These are phyloP conservation scores for Pyrrhia umbra DNA, from an alignment of 2,888 invertebrate species.

Conservation along the genomic window DNA sequence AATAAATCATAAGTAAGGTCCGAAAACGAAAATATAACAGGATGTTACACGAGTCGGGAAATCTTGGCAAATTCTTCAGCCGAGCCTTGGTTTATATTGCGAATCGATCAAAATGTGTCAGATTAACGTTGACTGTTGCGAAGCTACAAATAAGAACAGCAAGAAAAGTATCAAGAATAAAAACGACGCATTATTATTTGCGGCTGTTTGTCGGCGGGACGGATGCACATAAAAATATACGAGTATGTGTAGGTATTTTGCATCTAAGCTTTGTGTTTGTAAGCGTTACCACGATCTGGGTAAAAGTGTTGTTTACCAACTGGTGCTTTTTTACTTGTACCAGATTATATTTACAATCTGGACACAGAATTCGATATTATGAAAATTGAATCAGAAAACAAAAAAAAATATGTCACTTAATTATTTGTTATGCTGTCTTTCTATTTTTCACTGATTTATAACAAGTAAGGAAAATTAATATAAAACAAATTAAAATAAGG, in stretches of 20 bases:
- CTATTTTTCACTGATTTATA: no score
- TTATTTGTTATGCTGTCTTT: no score
- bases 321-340: no score
- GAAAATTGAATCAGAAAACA: no score
- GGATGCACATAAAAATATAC: conserved; percentile 1
- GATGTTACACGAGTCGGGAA: background rate
- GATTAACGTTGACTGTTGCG: conserved; percentile 2
- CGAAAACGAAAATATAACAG: background rate
- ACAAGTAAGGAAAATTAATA: no score
- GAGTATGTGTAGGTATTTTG: background rate
- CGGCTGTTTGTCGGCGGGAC: background rate
- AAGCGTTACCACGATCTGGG: background rate
- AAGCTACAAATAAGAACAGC: background rate
- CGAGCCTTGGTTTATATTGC: conserved; percentile 1
- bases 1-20: background rate
- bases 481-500: no score
- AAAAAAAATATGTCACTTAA: no score
- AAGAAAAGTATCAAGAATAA: conserved; percentile 6
- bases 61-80: background rate
- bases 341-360: no score
- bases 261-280: background rate
- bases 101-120: conserved; percentile 1
- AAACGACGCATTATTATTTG: conserved; percentile 2
- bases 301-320: background rate
- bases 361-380: no score